These are phyloP conservation scores for Lampris incognitus DNA, from an alignment of 2,113 vertebrate genomes.

Conservation along the genomic window DNA sequence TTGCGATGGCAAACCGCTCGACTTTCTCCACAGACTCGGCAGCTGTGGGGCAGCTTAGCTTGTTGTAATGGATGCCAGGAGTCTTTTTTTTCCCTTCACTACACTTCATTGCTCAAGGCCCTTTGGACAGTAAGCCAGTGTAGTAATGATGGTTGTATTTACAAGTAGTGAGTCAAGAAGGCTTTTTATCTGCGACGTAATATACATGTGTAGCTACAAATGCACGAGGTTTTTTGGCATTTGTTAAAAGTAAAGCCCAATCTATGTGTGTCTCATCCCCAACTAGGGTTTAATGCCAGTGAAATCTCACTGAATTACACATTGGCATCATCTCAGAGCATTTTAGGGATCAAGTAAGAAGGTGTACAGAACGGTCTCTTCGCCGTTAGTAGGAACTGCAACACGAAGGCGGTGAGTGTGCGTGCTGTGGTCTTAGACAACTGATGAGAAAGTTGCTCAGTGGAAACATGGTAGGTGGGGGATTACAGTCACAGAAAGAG, in stretches of 20 bases:
- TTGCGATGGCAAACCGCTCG: constrained; percentile 45
- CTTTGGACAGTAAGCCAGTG: constrained; percentile 3
- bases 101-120: constrained; percentile 17
- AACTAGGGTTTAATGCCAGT: constrained; percentile 17
- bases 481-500: neutral
- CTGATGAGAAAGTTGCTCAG: neutral
- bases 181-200: neutral
- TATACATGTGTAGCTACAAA: neutral
- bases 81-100: neutral
- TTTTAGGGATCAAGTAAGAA: too few relatives aligned
- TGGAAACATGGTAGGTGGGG: constrained; percentile 12
- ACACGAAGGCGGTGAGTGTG: constrained; percentile 19
- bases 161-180: constrained; percentile 4
- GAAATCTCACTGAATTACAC: constrained; percentile 32
- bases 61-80: constrained; percentile 23
- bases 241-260: constrained; percentile 7
- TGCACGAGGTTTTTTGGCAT: too few relatives aligned
- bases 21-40: constrained; percentile 18
- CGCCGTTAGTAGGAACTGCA: neutral
- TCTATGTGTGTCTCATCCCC: neutral
- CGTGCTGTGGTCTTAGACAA: neutral
- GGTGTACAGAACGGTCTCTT: too few relatives aligned
- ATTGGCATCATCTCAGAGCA: neutral
- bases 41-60: constrained; percentile 28
- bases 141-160: constrained; percentile 15